Conservation (phyloP, 2,797 vertebrate genomes). For the Carduelis carduelis region DNA sequence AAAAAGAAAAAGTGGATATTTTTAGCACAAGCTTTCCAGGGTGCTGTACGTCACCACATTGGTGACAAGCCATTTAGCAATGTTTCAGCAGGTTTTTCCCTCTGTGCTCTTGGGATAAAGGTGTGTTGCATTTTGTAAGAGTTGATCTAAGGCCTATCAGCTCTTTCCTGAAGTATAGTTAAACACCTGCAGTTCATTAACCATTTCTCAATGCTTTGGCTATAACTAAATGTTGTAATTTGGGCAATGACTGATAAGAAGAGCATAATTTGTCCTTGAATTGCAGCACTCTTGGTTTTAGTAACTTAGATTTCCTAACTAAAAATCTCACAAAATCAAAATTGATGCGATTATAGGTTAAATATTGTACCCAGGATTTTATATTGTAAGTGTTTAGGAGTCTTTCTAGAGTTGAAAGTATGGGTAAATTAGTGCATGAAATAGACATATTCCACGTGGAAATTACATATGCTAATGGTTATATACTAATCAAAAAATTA, state of each 20-base stretch:
- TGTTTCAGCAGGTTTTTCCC: background rate
- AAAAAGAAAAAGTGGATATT: background rate
- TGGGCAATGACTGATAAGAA: background rate
- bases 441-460: background rate
- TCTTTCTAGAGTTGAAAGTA: background rate
- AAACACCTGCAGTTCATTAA: background rate
- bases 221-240: background rate
- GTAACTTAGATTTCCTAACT: background rate
- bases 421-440: background rate
- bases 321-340: background rate
- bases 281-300: background rate
- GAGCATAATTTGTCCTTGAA: background rate
- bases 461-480: background rate
- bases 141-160: background rate
- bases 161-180: background rate
- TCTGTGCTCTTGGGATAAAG: background rate
- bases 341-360: background rate
- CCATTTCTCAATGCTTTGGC: background rate
- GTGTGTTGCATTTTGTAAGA: background rate
- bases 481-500: background rate
- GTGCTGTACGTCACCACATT: background rate
- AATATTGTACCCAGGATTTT: background rate
- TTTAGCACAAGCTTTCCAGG: conserved; percentile 4
- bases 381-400: background rate
- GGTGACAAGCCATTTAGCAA: no score